phyloP scores from a whole-genome alignment of 2,797 vertebrate genomes.

The Hydrophis major region DNA sequence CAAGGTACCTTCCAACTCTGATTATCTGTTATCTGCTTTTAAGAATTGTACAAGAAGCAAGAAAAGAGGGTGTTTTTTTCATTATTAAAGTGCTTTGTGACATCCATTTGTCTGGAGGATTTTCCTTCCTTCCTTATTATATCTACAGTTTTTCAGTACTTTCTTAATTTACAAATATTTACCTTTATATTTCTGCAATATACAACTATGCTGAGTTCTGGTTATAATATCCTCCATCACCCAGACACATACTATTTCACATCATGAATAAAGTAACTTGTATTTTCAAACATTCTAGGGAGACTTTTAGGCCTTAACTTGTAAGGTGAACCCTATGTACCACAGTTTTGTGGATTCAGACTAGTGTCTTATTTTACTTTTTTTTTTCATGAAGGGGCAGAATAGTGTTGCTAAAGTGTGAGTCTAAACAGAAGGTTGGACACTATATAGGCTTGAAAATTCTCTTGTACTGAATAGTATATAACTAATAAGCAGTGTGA shows the following conservation, averaged over 20 bases:
- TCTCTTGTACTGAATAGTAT: not conserved
- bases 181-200: conserved; percentile 21
- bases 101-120: conserved; percentile 2
- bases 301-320: conserved; percentile 59
- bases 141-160: conserved; percentile 21
- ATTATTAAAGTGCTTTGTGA: not conserved
- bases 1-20: too few species aligned
- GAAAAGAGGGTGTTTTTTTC: not conserved
- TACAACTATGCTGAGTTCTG: conserved; percentile 48
- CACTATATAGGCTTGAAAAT: not conserved
- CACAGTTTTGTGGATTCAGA: conserved; percentile 11
- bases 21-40: too few species aligned
- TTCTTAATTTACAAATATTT: conserved; percentile 1
- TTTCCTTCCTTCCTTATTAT: not conserved
- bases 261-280: conserved; percentile 59
- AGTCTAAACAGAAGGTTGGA: not conserved
- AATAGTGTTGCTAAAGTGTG: not conserved
- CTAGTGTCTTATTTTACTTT: conserved; percentile 2
- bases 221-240: conserved; percentile 52
- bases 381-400: not conserved
- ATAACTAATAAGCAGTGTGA: conserved; percentile 1
- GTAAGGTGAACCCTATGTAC: conserved; percentile 54
- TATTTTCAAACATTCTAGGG: conserved; percentile 62
- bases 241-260: not conserved
- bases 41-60: too few species aligned